phyloP scores from a whole-genome alignment of 2,113 vertebrate species.

The Neogale vison region DNA sequence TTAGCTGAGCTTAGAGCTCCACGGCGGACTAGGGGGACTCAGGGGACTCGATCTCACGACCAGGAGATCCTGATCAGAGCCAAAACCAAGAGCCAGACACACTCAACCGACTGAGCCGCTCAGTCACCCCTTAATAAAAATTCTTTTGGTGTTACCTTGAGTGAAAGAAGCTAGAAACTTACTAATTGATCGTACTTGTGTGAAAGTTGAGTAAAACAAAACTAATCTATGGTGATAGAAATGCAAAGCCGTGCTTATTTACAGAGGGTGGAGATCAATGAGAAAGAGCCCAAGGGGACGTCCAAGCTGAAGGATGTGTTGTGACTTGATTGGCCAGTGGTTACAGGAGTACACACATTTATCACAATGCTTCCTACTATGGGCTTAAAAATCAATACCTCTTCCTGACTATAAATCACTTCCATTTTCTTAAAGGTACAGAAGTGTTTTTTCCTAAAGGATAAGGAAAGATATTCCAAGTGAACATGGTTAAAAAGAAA shows the following conservation, averaged over 20 bases:
- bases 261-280: neutral
- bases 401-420: neutral
- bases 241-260: neutral
- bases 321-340: neutral
- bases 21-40: no score
- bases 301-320: rapidly evolving
- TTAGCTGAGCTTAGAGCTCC: neutral
- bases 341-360: neutral
- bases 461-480: neutral
- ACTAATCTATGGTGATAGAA: neutral
- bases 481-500: neutral
- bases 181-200: neutral
- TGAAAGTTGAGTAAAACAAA: neutral
- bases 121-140: neutral
- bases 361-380: neutral
- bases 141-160: neutral
- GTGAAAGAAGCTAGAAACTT: neutral
- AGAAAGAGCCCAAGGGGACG: no score
- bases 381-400: neutral
- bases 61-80: neutral
- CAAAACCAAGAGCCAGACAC: neutral
- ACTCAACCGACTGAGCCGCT: neutral
- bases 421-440: neutral
- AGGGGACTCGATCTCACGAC: neutral
- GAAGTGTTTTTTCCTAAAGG: neutral